Conservation (phyloP, 2,888 invertebrate species). For the Lamellibrachia satsuma region DNA sequence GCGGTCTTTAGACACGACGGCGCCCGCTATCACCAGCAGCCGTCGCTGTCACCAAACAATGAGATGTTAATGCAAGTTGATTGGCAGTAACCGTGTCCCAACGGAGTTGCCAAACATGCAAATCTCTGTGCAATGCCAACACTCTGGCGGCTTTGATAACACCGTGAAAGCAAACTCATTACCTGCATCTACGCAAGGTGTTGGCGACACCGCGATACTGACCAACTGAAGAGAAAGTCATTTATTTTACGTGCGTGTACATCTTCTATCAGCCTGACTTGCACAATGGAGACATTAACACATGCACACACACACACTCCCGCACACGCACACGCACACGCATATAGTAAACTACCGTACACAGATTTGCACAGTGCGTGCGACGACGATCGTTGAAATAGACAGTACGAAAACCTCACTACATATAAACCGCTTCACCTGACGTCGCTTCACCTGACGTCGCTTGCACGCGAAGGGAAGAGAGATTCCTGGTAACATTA, state of each 20-base stretch:
- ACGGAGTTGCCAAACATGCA: not conserved
- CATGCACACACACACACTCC: not conserved
- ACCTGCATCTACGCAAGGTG: not conserved
- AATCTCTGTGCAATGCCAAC: not conserved
- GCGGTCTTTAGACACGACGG: no score
- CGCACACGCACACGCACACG: not conserved
- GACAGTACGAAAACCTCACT: not conserved
- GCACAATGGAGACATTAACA: not conserved
- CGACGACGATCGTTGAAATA: not conserved
- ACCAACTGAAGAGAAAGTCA: not conserved
- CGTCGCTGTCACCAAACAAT: not conserved
- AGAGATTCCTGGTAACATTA: not conserved
- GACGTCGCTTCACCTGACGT: not conserved
- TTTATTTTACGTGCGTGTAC: not conserved
- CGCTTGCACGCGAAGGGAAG: not conserved
- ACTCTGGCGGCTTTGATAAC: not conserved
- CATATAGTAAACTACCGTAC: not conserved
- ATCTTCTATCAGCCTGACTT: not conserved
- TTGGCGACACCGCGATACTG: not conserved
- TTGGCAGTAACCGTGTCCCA: not conserved
- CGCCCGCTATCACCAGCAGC: not conserved
- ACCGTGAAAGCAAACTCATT: not conserved
- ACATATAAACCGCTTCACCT: not conserved
- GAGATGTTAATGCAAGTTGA: not conserved
- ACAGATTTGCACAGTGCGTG: not conserved